phyloP scores from a whole-genome alignment of 2,797 vertebrate species.

The Poecile montanus region DNA sequence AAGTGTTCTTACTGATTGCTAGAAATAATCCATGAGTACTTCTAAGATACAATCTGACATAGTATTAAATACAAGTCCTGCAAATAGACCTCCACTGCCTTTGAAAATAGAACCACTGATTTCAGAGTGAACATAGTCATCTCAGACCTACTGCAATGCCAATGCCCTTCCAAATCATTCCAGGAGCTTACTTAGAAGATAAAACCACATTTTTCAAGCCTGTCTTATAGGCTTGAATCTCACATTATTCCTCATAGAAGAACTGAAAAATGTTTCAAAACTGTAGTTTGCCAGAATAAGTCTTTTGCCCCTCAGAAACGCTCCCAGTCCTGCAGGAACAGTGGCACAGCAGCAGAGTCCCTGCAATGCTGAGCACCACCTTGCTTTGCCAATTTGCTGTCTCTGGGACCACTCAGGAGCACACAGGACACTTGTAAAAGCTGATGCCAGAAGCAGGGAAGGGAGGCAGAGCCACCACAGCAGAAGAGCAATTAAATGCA shows the following conservation, averaged over 20 bases:
- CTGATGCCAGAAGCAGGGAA: not conserved
- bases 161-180: not conserved
- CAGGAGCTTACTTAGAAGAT: not conserved
- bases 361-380: not conserved
- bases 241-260: not conserved
- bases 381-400: not conserved
- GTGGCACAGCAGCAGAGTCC: not conserved
- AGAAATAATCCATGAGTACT: not conserved
- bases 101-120: constrained; percentile 44
- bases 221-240: not conserved
- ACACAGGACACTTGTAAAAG: not conserved
- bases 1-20: not conserved
- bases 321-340: not conserved
- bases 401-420: not conserved
- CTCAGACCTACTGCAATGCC: not conserved
- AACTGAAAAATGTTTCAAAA: not conserved
- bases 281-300: not conserved
- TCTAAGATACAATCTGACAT: not conserved
- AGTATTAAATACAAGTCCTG: not conserved
- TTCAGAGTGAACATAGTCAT: not conserved
- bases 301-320: not conserved
- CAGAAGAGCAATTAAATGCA: not conserved
- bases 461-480: not conserved
- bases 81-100: constrained; percentile 42
- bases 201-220: not conserved